Percentiles rank a stretch among this genome's conserved stretches.
These are phyloP conservation scores for human DNA, from an alignment of 2,113 vertebrate genomes.

Conservation along the genomic window DNA sequence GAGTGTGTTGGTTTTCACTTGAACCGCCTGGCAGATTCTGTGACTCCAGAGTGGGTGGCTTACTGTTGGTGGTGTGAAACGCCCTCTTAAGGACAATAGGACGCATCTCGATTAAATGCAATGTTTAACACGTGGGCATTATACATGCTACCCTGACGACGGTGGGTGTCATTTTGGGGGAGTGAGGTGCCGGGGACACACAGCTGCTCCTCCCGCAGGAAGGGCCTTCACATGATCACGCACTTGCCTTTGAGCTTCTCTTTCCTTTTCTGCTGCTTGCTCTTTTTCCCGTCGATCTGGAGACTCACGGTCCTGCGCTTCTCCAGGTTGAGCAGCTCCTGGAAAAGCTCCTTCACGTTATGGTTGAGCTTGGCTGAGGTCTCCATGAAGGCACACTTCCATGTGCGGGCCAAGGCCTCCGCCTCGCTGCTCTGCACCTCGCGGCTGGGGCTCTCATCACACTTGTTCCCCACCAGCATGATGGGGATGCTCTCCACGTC, in stretches of 20 bases:
- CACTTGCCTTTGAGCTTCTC: conserved; percentile 91
- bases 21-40: not conserved
- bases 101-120: conserved; percentile 50
- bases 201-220: not conserved
- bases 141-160: conserved; percentile 54
- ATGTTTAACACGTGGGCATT: conserved; percentile 56
- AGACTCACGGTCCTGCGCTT: conserved; percentile 90
- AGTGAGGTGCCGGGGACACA: not conserved
- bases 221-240: conserved; percentile 85
- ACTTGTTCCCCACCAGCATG: conserved; percentile 91
- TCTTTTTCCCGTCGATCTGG: conserved; percentile 90
- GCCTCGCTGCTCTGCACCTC: conserved; percentile 87
- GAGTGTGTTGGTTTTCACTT: not conserved
- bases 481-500: conserved; percentile 89
- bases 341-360: conserved; percentile 90
- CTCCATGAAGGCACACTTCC: conserved; percentile 91
- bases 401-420: conserved; percentile 87
- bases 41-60: not conserved
- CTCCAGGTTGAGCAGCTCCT: conserved; percentile 89
- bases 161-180: not conserved
- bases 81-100: not conserved
- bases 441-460: conserved; percentile 86
- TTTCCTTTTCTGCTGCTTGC: conserved; percentile 89
- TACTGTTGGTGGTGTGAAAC: not conserved
- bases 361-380: conserved; percentile 90